These are phyloP conservation scores for Otis tarda DNA, from an alignment of 2,113 vertebrate genomes.

Conservation along the genomic window DNA sequence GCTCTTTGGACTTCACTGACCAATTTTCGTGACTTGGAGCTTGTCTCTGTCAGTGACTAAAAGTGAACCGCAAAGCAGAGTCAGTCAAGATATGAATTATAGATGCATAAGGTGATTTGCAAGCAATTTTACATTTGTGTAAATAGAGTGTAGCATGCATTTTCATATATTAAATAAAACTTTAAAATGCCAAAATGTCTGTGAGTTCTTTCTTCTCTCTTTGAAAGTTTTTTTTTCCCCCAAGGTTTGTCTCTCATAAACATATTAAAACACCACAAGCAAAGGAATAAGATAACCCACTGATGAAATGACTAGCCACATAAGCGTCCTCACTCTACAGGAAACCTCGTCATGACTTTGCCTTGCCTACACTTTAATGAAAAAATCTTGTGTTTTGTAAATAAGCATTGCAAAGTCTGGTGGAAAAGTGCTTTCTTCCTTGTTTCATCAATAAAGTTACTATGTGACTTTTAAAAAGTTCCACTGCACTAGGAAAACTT, in stretches of 20 bases:
- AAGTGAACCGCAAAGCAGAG: background rate
- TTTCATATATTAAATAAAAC: slow-evolving; percentile 4
- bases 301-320: slow-evolving; percentile 35
- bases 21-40: background rate
- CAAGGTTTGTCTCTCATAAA: slow-evolving; percentile 4
- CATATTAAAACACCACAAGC: slow-evolving; percentile 2
- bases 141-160: background rate
- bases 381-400: slow-evolving; percentile 76
- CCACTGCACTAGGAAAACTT: slow-evolving; percentile 79
- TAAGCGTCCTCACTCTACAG: slow-evolving; percentile 24
- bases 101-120: background rate
- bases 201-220: background rate
- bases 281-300: slow-evolving; percentile 15
- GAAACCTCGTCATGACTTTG: slow-evolving; percentile 32
- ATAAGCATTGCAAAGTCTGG: slow-evolving; percentile 73
- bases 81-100: background rate
- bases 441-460: slow-evolving; percentile 81
- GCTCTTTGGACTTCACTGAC: background rate
- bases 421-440: slow-evolving; percentile 80
- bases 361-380: slow-evolving; percentile 49
- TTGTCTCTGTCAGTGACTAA: background rate
- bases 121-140: background rate
- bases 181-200: background rate
- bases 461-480: slow-evolving; percentile 81
- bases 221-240: background rate